phyloP scores from a whole-genome alignment of 2,113 vertebrate genomes.

The Cynocephalus volans region DNA sequence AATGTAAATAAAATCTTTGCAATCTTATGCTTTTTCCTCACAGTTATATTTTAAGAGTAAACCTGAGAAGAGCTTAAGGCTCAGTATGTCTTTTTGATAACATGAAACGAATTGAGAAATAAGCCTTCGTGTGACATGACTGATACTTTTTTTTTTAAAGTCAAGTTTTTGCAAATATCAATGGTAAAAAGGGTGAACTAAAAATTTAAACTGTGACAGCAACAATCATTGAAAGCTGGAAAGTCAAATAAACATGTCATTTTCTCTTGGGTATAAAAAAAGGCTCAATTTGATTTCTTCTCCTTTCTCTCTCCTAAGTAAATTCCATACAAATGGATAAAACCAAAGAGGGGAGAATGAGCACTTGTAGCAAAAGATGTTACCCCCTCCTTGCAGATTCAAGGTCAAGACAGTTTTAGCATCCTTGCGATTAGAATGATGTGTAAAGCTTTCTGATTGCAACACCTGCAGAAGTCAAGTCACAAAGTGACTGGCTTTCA shows the following conservation, averaged over 20 bases:
- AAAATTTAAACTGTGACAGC: conserved; percentile 49
- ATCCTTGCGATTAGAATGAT: conserved; percentile 83
- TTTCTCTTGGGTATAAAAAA: not conserved
- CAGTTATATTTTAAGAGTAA: conserved; percentile 35
- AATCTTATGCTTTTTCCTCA: not conserved
- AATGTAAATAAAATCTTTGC: not conserved
- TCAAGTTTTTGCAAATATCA: conserved; percentile 50
- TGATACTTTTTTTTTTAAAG: not conserved
- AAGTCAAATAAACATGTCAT: conserved; percentile 70
- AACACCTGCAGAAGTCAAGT: conserved; percentile 86
- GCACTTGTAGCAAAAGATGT: conserved; percentile 81
- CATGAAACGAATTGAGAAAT: conserved; percentile 32
- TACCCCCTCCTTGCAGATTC: conserved; percentile 83
- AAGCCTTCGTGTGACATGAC: not conserved
- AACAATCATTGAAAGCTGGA: conserved; percentile 29
- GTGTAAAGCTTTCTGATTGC: conserved; percentile 81
- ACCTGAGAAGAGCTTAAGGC: not conserved
- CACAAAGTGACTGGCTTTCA: conserved; percentile 87
- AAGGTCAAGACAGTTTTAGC: conserved; percentile 88
- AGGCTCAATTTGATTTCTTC: conserved; percentile 31
- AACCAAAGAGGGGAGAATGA: conserved; percentile 81
- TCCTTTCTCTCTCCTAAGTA: conserved; percentile 76
- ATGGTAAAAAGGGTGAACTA: not conserved
- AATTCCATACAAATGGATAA: conserved; percentile 77
- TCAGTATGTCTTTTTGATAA: conserved; percentile 49